Evolutionary conservation across 2,888 invertebrate genomes (phyloP), one percentile per base, ranked within the genome.

Genomic region (Cheilosia scutellata): DNA sequence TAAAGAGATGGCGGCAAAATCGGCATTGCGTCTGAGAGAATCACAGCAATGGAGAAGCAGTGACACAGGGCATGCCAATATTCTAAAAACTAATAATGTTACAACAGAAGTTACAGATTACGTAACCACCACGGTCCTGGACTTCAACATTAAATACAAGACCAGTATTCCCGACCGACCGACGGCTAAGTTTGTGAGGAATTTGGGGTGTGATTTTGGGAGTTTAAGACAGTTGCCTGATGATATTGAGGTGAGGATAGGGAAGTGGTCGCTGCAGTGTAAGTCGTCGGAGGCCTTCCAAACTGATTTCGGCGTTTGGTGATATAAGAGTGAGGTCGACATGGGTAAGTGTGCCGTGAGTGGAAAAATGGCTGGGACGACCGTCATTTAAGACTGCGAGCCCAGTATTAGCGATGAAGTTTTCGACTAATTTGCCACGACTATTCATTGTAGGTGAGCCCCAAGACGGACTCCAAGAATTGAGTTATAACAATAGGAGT

Each of bases 341-440:
- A 13, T 78, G 77, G 9, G 77, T 33, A 44, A 55, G 72, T 16
- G 82, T 83, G 2, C 57, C 13, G 13, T 83, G 57, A 9, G 55
- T 76, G 9, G 68, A 86, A 20, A 68, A 55, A 37, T 87, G 70
- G 4, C 82, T 82, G 11, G 71, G 72, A 7, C 71, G 47, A 20
- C 74, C 55, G 25, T 80, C 74, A 16, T 79, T 79, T 11, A 82
- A 55, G 2, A 82, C 49, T 57, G 63, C 20, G 5, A 87, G 68
- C 11, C 71, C 62, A 9, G 2, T 33, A 9, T 33, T 33, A 7
- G 33, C 33, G 2, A 33, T 31, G 5, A 31, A 53, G 16, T 72
- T 62, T 68, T 83, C 87, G 4, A 83, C 33, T 27, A 72, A 4
- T 9, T 68, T 63, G 9, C 79, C 87, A 7, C 76, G 49, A 13